Evolutionary conservation across 2,797 vertebrate species (phyloP).

Genomic region (Spea hammondii): DNA sequence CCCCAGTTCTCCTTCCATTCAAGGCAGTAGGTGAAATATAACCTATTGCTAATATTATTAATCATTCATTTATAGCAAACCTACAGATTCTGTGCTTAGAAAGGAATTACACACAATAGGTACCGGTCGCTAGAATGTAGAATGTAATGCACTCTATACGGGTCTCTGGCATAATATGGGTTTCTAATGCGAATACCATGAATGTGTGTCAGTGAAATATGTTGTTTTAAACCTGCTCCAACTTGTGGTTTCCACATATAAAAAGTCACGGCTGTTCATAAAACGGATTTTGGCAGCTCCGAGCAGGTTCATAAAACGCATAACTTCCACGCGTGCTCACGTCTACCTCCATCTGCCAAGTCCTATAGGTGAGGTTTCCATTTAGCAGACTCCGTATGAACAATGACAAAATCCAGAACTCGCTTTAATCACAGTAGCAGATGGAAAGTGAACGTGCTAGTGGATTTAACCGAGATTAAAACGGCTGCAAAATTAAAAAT

Average conservation of each 20-base stretch:
- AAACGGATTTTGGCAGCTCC: constrained; percentile 38
- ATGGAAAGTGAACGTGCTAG: constrained; percentile 55
- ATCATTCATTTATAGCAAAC: no score
- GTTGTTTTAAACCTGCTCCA: constrained; percentile 23
- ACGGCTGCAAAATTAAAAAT: constrained; percentile 57
- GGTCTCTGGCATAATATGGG: not conserved
- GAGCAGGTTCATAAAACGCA: constrained; percentile 36
- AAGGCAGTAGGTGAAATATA: no score
- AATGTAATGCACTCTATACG: no score
- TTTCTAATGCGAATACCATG: constrained; percentile 20
- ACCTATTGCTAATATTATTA: no score
- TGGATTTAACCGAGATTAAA: constrained; percentile 50
- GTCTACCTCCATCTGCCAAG: constrained; percentile 45
- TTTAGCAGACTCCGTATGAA: constrained; percentile 18
- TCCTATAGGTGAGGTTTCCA: constrained; percentile 53
- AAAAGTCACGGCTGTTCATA: constrained; percentile 38
- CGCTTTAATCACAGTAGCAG: constrained; percentile 58
- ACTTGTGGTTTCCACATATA: constrained; percentile 32
- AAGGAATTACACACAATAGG: no score
- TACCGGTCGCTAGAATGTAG: no score
- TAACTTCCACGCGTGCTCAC: constrained; percentile 50
- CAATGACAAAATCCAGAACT: constrained; percentile 40
- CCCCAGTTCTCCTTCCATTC: no score
- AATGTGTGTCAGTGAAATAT: constrained; percentile 16
- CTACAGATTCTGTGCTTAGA: no score